Conservation (phyloP, 2,888 invertebrate genomes). For the Calameuta filiformis region DNA sequence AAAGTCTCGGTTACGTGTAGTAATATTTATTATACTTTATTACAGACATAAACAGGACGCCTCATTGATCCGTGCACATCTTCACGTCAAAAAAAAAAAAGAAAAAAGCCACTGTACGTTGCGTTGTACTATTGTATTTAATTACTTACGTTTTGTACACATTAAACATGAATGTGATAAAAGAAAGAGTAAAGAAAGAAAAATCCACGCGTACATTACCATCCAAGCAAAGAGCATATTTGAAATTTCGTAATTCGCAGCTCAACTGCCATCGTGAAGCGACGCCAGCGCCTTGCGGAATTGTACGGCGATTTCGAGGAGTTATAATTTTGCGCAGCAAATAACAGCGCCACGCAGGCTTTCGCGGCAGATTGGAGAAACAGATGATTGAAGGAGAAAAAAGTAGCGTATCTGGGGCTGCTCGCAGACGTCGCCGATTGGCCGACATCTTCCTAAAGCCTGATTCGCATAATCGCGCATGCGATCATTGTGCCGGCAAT, state of each 20-base stretch:
- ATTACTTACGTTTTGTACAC: conserved; percentile 41
- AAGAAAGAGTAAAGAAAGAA: background rate
- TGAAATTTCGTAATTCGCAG: background rate
- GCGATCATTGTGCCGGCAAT: conserved; percentile 2
- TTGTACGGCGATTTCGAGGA: background rate
- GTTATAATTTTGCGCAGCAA: background rate
- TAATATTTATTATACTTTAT: background rate
- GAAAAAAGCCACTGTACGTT: background rate
- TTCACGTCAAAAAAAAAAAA: background rate
- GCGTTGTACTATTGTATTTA: conserved; percentile 7
- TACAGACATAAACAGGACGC: background rate
- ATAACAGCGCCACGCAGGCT: background rate
- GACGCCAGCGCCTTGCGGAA: background rate
- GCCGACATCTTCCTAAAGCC: background rate
- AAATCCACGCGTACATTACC: background rate
- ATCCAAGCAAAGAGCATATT: background rate
- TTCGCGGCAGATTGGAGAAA: background rate
- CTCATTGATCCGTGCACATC: background rate
- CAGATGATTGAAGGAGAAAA: background rate
- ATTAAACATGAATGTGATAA: conserved; percentile 40
- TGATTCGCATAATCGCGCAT: background rate
- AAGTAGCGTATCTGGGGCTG: background rate
- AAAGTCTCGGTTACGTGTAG: background rate
- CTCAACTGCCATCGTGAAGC: background rate
- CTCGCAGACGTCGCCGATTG: background rate